phyloP scores from a whole-genome alignment of 2,888 invertebrate species.

The Tholera decimalis region DNA sequence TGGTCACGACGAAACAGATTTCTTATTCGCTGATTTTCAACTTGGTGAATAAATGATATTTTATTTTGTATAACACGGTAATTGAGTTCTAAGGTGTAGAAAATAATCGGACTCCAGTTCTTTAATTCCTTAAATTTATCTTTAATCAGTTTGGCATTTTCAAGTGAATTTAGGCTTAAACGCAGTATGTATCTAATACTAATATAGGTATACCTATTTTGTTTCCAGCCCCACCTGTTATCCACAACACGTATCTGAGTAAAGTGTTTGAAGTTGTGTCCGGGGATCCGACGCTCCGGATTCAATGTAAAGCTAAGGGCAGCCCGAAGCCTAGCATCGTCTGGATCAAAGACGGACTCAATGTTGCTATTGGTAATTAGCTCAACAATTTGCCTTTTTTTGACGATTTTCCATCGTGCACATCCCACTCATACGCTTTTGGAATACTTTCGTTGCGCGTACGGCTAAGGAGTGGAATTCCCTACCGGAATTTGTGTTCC shows the following conservation, averaged over 20 bases:
- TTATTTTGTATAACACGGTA: too few relatives aligned
- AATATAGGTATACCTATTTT: neutral
- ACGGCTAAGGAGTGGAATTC: too few relatives aligned
- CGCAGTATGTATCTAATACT: neutral
- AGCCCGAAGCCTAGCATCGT: constrained; percentile 73
- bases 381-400: neutral
- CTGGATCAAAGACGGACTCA: constrained; percentile 69
- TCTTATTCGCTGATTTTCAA: too few relatives aligned
- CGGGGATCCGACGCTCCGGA: constrained; percentile 67
- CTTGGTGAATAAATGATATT: too few relatives aligned
- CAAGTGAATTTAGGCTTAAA: neutral
- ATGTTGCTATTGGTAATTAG: constrained; percentile 70
- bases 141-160: too few relatives aligned
- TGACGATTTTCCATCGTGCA: neutral
- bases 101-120: too few relatives aligned
- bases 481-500: too few relatives aligned
- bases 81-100: too few relatives aligned
- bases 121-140: too few relatives aligned
- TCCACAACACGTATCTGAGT: constrained; percentile 54
- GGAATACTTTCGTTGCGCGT: too few relatives aligned
- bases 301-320: constrained; percentile 74
- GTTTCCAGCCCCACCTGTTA: constrained; percentile 73
- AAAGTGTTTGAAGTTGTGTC: constrained; percentile 58
- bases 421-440: too few relatives aligned
- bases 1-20: too few relatives aligned